These are phyloP conservation scores for Hydrozoanthus tunicans DNA, from an alignment of 64 coral and sea anemone species.

Conservation along the genomic window DNA sequence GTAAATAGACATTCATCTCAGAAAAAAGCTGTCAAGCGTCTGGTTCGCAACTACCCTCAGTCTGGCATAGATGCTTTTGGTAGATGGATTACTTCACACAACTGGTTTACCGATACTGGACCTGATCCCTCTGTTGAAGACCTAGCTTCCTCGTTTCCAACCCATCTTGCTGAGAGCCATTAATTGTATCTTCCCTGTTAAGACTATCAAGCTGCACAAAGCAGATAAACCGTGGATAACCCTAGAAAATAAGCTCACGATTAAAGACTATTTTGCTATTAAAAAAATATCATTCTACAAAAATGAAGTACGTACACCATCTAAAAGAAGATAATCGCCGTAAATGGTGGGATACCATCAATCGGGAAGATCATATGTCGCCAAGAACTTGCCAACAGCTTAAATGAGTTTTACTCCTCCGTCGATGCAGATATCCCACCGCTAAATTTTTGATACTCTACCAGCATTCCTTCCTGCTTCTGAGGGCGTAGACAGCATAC, in stretches of 20 bases:
- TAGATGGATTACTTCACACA: slow-evolving; percentile 9
- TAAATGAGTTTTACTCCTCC: slow-evolving; percentile 40
- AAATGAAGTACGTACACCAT: slow-evolving; percentile 5
- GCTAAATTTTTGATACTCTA: not conserved
- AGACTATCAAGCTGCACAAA: not conserved
- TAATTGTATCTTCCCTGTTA: not conserved
- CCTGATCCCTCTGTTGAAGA: not conserved
- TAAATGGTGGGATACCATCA: slow-evolving; percentile 58
- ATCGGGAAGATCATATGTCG: slow-evolving; percentile 1
- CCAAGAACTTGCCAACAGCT: slow-evolving; percentile 18
- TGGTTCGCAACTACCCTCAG: slow-evolving; percentile 11
- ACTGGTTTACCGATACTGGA: not conserved
- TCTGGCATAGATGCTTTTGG: slow-evolving; percentile 32
- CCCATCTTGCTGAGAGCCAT: not conserved
- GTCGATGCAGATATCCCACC: slow-evolving; percentile 56
- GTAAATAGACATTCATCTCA: slow-evolving; percentile 2
- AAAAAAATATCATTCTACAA: slow-evolving; percentile 45
- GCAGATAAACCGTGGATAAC: slow-evolving; percentile 61
- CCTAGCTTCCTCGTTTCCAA: not conserved
- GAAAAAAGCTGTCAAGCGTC: slow-evolving; percentile 24
- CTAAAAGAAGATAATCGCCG: slow-evolving; percentile 42
- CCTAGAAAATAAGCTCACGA: slow-evolving; percentile 20
- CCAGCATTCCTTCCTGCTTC: slow-evolving; percentile 9
- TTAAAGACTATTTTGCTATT: not conserved
- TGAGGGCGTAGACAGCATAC: too few relatives aligned